Base-by-base conservation (phyloP, 2,113 vertebrate genomes). In the Xenopus borealis region DNA sequence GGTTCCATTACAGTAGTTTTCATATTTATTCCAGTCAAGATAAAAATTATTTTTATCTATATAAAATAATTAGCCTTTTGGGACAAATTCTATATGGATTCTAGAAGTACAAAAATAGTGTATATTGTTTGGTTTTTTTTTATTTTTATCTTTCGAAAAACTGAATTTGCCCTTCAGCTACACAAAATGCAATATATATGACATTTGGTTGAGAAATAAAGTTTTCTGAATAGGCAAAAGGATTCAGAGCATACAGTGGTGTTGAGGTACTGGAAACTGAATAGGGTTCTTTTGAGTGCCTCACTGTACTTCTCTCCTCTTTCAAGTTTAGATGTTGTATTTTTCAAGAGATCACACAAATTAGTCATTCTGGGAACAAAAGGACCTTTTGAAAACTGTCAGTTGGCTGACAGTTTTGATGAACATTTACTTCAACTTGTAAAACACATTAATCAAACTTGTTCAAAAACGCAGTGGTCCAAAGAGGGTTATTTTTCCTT, bases 361-460 rank as follows among this genome's bases (percentile, higher is more conserved):
- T 88, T 84, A 83, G 80, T 88, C 81, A 84, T 87, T 87, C 69
- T 1, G 12, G 78, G 84, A 91, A 88, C 83, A 91, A 88, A 90
- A 81, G 79, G 79, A 81, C 64, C 69, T 82, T 85, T 81, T 82
- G 79, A 88, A 83, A 87, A 67, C 85, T 91, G 86, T 88, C 87
- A 89, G 65, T 75, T 81, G 82, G 67, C 83, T 89, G 88, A 85
- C 86, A 89, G 83, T 84, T 89, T 83, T 78, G 84, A 89, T 86
- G 86, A 89, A 73, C 85, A 83, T 89, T 90, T 88, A 88, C 82
- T 88, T 86, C 79, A 87, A 80, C 85, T 88, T 86, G 82, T 87
- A 87, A 88, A 91, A 91, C 83, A 84, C 85, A 86, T 90, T 88
- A 88, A 88, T 90, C 80, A 85, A 88, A 84, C 78, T 83, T 85